Percentiles rank a stretch among this genome's conserved stretches.
Conservation (phyloP, 2,113 vertebrate species). For the Toxotes jaculatrix region DNA sequence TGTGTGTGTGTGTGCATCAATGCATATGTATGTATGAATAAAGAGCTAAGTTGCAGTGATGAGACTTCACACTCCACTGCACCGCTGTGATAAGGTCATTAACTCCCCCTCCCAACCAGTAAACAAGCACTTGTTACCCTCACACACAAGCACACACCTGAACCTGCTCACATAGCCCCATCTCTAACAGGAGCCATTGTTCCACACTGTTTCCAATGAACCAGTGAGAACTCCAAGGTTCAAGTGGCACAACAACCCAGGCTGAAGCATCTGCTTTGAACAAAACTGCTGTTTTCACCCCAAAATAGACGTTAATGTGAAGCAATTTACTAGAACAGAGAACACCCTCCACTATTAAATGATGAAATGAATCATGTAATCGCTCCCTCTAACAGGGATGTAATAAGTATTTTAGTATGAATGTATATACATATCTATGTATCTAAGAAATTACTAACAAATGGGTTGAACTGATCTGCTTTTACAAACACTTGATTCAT, state of each 20-base stretch:
- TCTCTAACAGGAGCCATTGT: neutral
- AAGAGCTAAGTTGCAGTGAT: slow-evolving; percentile 40
- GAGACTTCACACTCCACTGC: slow-evolving; percentile 51
- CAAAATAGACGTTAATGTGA: neutral
- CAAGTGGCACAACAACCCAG: neutral
- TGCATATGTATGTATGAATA: slow-evolving; percentile 49
- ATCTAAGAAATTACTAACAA: neutral
- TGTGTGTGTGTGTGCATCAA: neutral
- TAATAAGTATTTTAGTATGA: neutral
- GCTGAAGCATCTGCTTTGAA: neutral
- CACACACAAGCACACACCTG: slow-evolving; percentile 7
- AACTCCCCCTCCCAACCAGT: slow-evolving; percentile 35
- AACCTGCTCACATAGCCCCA: neutral
- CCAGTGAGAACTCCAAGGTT: neutral
- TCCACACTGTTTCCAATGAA: neutral
- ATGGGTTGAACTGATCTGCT: neutral
- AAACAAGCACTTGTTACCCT: slow-evolving; percentile 43
- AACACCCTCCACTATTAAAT: neutral
- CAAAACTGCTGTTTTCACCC: neutral
- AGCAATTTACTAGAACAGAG: neutral
- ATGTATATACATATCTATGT: too few species aligned
- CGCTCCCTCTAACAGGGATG: neutral
- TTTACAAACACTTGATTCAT: neutral
- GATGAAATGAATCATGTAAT: slow-evolving; percentile 13
- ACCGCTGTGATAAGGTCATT: slow-evolving; percentile 49